These are phyloP conservation scores for Pseudochaenichthys georgianus DNA, from an alignment of 2,797 vertebrate species.

Conservation along the genomic window DNA sequence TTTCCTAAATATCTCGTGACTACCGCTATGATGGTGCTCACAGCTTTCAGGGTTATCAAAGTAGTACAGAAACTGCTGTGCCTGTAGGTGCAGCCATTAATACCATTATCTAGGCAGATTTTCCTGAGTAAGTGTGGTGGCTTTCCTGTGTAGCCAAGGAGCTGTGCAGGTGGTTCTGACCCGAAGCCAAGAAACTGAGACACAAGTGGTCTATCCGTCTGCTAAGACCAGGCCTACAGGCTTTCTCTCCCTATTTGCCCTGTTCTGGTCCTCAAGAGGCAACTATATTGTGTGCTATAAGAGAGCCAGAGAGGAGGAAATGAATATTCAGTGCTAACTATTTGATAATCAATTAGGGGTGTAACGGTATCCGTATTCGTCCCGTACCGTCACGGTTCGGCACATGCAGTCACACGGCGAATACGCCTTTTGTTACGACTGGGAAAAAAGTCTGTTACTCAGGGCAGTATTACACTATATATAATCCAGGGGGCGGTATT, in stretches of 20 bases:
- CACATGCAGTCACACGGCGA: too few relatives aligned
- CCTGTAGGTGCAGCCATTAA: slow-evolving; percentile 47
- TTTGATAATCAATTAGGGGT: not conserved
- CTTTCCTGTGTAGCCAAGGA: slow-evolving; percentile 29
- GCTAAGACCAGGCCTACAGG: slow-evolving; percentile 23
- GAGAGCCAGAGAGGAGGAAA: not conserved
- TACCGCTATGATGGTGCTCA: slow-evolving; percentile 1
- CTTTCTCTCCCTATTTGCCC: not conserved
- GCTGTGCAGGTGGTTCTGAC: slow-evolving; percentile 37
- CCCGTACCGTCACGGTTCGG: too few relatives aligned
- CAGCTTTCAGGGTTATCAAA: slow-evolving; percentile 43
- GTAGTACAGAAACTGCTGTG: slow-evolving; percentile 33
- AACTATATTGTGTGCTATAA: slow-evolving; percentile 20
- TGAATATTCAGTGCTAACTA: not conserved
- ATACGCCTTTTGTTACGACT: too few relatives aligned
- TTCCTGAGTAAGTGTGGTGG: slow-evolving; percentile 54
- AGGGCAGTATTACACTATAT: too few relatives aligned
- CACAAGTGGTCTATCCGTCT: slow-evolving; percentile 14
- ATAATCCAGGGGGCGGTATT: too few relatives aligned
- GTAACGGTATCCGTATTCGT: too few relatives aligned
- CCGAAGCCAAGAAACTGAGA: slow-evolving; percentile 33
- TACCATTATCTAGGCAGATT: slow-evolving; percentile 56
- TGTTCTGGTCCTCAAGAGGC: slow-evolving; percentile 20
- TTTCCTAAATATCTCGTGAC: slow-evolving; percentile 24
- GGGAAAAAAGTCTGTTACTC: too few relatives aligned